Evolutionary conservation across 1,140 invertebrate genomes (phyloP).

Genomic region (Druon quercuslanigerum): DNA sequence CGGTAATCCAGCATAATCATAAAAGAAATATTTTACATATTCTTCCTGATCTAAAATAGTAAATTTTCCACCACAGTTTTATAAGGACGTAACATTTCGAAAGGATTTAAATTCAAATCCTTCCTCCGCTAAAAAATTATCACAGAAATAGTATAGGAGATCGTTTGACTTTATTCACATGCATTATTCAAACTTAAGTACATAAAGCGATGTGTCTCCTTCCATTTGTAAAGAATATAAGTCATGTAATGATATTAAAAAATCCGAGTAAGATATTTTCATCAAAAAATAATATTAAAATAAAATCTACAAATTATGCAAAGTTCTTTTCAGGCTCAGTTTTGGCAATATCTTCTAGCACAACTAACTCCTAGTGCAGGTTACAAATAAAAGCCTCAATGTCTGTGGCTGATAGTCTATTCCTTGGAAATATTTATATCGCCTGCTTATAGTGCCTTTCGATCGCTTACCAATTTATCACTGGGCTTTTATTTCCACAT

Average conservation of each 20-base stretch:
- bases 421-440: slow-evolving; percentile 22
- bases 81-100: neutral
- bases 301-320: too few relatives aligned
- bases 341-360: slow-evolving; percentile 37
- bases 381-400: slow-evolving; percentile 34
- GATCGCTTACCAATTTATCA: slow-evolving; percentile 53
- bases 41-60: too few relatives aligned
- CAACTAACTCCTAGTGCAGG: slow-evolving; percentile 30
- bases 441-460: slow-evolving; percentile 46
- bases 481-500: slow-evolving; percentile 35
- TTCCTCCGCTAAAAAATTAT: slow-evolving; percentile 15
- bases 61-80: neutral
- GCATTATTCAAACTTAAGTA: slow-evolving; percentile 3
- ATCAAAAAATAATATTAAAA: too few relatives aligned
- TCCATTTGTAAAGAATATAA: slow-evolving; percentile 33
- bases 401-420: neutral
- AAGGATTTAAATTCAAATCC: slow-evolving; percentile 22
- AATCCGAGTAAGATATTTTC: neutral
- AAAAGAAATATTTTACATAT: too few relatives aligned
- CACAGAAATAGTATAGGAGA: neutral
- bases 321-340: neutral
- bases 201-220: slow-evolving; percentile 8
- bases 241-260: slow-evolving; percentile 23
- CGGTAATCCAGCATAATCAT: too few relatives aligned
- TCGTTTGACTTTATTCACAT: neutral